Conservation (phyloP, 2,888 invertebrate species). For the Idaea dimidiata region DNA sequence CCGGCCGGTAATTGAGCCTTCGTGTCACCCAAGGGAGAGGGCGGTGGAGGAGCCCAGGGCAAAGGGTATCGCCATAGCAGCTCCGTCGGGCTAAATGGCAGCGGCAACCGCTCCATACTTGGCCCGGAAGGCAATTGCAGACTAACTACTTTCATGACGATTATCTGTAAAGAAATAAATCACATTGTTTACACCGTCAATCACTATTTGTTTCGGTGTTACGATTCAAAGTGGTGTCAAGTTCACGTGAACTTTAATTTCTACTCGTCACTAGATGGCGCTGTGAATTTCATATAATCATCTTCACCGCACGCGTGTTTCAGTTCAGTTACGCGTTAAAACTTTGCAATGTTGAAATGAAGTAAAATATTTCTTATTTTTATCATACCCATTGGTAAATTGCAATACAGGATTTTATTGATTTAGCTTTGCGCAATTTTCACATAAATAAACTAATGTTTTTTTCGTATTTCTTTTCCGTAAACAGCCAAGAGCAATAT, state of each 20-base stretch:
- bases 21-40: constrained; percentile 89
- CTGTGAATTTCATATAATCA: background rate
- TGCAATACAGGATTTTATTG: background rate
- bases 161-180: constrained; percentile 54
- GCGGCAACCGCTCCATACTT: constrained; percentile 87
- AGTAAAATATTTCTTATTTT: background rate
- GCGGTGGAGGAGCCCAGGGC: constrained; percentile 85
- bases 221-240: background rate
- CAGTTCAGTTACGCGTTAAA: background rate
- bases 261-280: constrained; percentile 8
- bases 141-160: constrained; percentile 85
- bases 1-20: constrained; percentile 92
- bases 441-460: background rate
- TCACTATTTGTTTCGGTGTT: background rate
- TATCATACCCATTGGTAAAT: background rate
- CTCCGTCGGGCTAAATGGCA: constrained; percentile 91
- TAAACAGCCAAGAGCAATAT: background rate
- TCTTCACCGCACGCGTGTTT: background rate
- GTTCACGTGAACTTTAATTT: background rate
- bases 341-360: background rate
- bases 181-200: background rate
- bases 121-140: constrained; percentile 86
- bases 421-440: background rate
- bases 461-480: background rate
- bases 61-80: constrained; percentile 93